Conservation (phyloP, 2,797 vertebrate genomes). For the Microctenopoma lineatum region DNA sequence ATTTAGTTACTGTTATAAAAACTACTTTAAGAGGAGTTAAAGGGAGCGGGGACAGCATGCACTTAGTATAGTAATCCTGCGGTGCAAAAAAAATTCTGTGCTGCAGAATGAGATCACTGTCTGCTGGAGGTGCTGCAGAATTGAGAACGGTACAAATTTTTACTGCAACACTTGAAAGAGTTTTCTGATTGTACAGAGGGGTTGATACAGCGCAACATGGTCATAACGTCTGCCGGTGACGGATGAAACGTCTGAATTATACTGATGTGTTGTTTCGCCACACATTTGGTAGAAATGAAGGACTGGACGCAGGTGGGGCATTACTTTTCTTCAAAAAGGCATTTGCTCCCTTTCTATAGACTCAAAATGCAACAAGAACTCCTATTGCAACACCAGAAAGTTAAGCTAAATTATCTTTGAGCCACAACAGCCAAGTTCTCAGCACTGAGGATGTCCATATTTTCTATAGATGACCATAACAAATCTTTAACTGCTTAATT, state of each 20-base stretch:
- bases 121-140: background rate
- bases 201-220: background rate
- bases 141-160: background rate
- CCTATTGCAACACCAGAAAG: background rate
- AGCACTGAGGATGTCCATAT: background rate
- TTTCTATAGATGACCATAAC: slow-evolving; percentile 10
- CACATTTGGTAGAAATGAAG: background rate
- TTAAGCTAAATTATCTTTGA: background rate
- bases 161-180: background rate
- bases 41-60: background rate
- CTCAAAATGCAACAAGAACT: background rate
- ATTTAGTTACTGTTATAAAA: slow-evolving; percentile 19
- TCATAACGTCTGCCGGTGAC: too few species aligned
- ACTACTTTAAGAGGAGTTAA: background rate
- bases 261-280: too few species aligned
- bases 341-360: background rate
- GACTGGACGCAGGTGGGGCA: background rate
- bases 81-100: slow-evolving; percentile 10
- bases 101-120: slow-evolving; percentile 8
- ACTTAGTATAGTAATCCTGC: background rate
- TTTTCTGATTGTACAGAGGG: background rate
- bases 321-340: background rate
- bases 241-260: background rate
- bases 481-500: slow-evolving; percentile 33
- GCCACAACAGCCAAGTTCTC: slow-evolving; percentile 2